These are phyloP conservation scores for Barbus barbus DNA, from an alignment of 2,113 vertebrate species.

Conservation along the genomic window DNA sequence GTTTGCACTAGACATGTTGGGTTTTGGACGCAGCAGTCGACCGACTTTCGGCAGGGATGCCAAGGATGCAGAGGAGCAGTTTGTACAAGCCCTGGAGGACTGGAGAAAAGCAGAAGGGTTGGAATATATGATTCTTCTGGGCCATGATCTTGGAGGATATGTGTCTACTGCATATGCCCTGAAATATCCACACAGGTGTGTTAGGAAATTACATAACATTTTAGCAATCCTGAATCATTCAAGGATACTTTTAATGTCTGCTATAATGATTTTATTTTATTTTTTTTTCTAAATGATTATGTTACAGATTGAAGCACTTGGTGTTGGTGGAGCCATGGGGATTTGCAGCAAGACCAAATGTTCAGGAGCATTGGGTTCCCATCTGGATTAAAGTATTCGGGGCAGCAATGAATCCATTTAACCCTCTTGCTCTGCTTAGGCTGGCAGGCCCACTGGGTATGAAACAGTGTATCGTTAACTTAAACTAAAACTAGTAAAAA, in stretches of 20 bases:
- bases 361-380: slow-evolving; percentile 83
- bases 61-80: slow-evolving; percentile 83
- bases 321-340: slow-evolving; percentile 96
- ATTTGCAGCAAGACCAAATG: slow-evolving; percentile 87
- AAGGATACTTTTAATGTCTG: neutral
- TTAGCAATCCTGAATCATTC: neutral
- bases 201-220: neutral
- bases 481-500: neutral
- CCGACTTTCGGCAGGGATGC: slow-evolving; percentile 81
- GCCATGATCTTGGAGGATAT: slow-evolving; percentile 92
- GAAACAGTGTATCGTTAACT: neutral
- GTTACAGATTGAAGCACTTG: slow-evolving; percentile 85
- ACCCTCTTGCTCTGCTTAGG: slow-evolving; percentile 90
- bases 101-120: slow-evolving; percentile 85
- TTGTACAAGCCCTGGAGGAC: slow-evolving; percentile 87
- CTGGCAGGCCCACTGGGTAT: slow-evolving; percentile 92
- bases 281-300: neutral
- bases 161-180: slow-evolving; percentile 88
- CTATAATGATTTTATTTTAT: neutral
- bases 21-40: slow-evolving; percentile 90
- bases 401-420: slow-evolving; percentile 88
- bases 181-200: slow-evolving; percentile 83
- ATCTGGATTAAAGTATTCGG: slow-evolving; percentile 93
- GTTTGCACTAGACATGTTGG: slow-evolving; percentile 72
- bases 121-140: slow-evolving; percentile 87